Base-by-base conservation (phyloP, 2,888 invertebrate species). In the Amaurobius ferox region DNA sequence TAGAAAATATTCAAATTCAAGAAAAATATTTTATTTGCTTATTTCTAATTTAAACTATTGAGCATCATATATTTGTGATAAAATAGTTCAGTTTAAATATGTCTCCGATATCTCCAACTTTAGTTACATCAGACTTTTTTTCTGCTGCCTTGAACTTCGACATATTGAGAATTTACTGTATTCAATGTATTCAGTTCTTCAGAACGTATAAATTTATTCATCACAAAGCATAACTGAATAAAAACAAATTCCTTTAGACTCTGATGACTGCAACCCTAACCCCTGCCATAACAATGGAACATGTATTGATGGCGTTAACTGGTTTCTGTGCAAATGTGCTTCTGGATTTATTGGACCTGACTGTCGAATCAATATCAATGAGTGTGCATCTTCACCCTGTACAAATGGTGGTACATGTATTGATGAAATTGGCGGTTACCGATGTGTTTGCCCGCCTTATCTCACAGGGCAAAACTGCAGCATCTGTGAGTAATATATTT, bases 261-360 rank as follows among this genome's bases (percentile, higher is more conserved):
- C 93, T 86, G 94, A 95, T 90, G 94, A 94, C 89, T 95, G 95
- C 91, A 93, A 93, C 88, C 94, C 94, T 3, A 94, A 94, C 91
- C 97, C 94, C 0, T 97, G 97, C 91, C 94, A 95, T 90, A 96
- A 97, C 92, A 96, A 96, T 39, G 97, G 96, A n/a, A 95, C 94
- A 88, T 97, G 97, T 92, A 95, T 95, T 80, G 96, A 96, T 90
- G 96, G 96, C 11, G 93, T 94, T 67, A 96, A 96, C 90, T 96
- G 96, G 96, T 96, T 96, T 92, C 93, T 95, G 70, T 97, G 97
- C 92, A 94, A 96, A 90, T 97, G 97, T 91, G 94, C 95, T 0
- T 92, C 94, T 76, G 97, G 97, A 44, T 97, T 96, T 92, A 94
- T 95, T 7, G 97, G 97, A 0, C 92, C 91, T 1, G 92, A 92